Evolutionary conservation across 2,797 vertebrate species (phyloP).

Genomic region (Typhlichthys eigenmanni): DNA sequence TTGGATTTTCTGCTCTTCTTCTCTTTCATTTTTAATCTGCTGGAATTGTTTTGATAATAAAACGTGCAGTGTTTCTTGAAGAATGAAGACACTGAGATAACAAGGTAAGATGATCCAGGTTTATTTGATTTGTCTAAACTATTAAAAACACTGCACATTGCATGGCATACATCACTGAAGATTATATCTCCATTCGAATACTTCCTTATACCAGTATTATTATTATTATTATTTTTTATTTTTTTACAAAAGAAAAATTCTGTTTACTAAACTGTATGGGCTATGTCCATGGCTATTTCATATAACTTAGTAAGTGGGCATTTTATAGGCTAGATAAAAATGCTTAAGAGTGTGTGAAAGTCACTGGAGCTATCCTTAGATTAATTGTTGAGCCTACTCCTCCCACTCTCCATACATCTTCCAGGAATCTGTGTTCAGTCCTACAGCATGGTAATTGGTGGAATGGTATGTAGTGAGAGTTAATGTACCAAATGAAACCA

Average conservation of each 20-base stretch:
- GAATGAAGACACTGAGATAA: conserved; percentile 68
- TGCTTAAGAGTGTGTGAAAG: too few relatives aligned
- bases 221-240: too few relatives aligned
- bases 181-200: too few relatives aligned
- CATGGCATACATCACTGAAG: too few relatives aligned
- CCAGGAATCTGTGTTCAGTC: conserved; percentile 41
- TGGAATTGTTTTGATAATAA: background rate
- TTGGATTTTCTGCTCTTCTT: conserved; percentile 9
- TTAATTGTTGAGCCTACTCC: conserved; percentile 13
- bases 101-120: conserved; percentile 63
- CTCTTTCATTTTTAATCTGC: conserved; percentile 22
- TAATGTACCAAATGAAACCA: conserved; percentile 53
- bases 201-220: too few relatives aligned
- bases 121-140: conserved; percentile 16
- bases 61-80: conserved; percentile 20
- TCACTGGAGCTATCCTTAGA: background rate
- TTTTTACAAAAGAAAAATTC: too few relatives aligned
- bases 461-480: conserved; percentile 32
- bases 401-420: background rate
- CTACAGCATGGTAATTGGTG: conserved; percentile 24
- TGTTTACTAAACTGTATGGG: too few relatives aligned
- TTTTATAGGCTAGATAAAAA: too few relatives aligned
- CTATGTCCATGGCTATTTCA: too few relatives aligned
- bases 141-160: background rate
- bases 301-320: too few relatives aligned